Percentiles rank a stretch among this genome's conserved stretches.
phyloP scores from a whole-genome alignment of 2,888 invertebrate species.

The Stenoptilia bipunctidactyla region DNA sequence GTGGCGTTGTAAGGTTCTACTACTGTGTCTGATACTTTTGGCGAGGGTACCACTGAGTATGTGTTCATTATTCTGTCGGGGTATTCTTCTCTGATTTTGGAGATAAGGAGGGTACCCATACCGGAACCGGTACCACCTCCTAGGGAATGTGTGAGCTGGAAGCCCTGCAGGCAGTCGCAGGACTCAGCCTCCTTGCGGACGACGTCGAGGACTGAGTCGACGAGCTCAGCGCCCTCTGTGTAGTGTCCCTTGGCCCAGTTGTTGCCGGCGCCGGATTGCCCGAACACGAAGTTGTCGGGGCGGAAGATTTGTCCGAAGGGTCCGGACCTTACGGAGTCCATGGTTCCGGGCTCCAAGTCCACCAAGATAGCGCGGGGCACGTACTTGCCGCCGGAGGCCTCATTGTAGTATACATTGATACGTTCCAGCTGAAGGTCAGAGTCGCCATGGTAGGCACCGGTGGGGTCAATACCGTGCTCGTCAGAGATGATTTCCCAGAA shows the following conservation, averaged over 20 bases:
- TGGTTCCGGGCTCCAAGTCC: constrained; percentile 56
- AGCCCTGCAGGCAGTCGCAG: constrained; percentile 92
- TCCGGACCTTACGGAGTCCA: constrained; percentile 79
- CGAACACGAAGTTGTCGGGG: constrained; percentile 82
- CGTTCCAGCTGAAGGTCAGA: constrained; percentile 92
- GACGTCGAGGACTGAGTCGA: constrained; percentile 84
- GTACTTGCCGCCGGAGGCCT: constrained; percentile 77
- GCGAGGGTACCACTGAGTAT: constrained; percentile 86
- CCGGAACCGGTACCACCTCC: constrained; percentile 68
- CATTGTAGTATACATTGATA: constrained; percentile 97
- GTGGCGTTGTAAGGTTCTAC: constrained; percentile 88
- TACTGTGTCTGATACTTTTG: constrained; percentile 81
- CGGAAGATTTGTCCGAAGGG: constrained; percentile 81
- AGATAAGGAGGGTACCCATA: constrained; percentile 82
- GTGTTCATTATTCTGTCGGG: constrained; percentile 92
- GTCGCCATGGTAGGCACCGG: constrained; percentile 90
- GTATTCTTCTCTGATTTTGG: constrained; percentile 91
- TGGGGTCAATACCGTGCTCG: constrained; percentile 94
- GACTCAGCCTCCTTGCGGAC: constrained; percentile 90
- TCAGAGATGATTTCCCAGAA: constrained; percentile 96
- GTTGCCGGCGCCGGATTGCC: constrained; percentile 72
- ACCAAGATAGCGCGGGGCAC: constrained; percentile 58
- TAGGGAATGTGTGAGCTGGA: constrained; percentile 86
- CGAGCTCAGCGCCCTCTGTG: constrained; percentile 76
- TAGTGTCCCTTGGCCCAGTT: constrained; percentile 79